Evolutionary conservation across 2,797 vertebrate genomes (phyloP), one percentile per base, ranked within the genome.

Genomic region (Cyprinella venusta): DNA sequence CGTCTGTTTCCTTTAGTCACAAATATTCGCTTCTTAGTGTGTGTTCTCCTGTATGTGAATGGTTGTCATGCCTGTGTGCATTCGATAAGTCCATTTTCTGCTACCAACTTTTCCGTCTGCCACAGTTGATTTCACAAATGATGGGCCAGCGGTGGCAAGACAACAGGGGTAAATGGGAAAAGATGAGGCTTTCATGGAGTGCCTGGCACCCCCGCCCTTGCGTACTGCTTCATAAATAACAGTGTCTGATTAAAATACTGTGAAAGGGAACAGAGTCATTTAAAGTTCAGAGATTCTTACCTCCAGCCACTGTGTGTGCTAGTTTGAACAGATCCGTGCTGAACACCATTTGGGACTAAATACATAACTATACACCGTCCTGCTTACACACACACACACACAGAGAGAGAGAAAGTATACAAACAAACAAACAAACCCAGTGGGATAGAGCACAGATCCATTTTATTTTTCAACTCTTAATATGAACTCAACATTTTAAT

Each of bases 61-160:
- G 88, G 90, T 93, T 94, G 84, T 90, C 88, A 94, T 92, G 26
- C 42, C 79, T 78, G 70, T 88, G 21, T 52, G 87, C 78, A 92
- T 94, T 95, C 88, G 89, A 91, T 92, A 94, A 94, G 94, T 93
- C 92, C 88, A 94, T 94, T 94, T 93, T 92, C 90, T 92, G 88
- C 88, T 90, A 89, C 92, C 85, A 89, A 84, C 81, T 92, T 94
- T 48, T 91, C 88, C 91, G 81, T 92, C 92, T 92, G 92, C 91
- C 90, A 94, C 88, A 93, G 91, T 85, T 92, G 92, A 94, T 96
- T 95, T 96, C 94, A 94, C 89, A 93, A 92, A 93, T 94, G 88
- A 94, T 93, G 90, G 91, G 90, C 94, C 92, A 91, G 89, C 89
- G 91, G 89, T 87, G 65, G 76, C 59, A 82, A 85, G 78, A 77